A percentile compares a stretch with the other conserved stretches of the same genome.
Conservation (phyloP, 2,113 vertebrate species). For the Candoia aspera region DNA sequence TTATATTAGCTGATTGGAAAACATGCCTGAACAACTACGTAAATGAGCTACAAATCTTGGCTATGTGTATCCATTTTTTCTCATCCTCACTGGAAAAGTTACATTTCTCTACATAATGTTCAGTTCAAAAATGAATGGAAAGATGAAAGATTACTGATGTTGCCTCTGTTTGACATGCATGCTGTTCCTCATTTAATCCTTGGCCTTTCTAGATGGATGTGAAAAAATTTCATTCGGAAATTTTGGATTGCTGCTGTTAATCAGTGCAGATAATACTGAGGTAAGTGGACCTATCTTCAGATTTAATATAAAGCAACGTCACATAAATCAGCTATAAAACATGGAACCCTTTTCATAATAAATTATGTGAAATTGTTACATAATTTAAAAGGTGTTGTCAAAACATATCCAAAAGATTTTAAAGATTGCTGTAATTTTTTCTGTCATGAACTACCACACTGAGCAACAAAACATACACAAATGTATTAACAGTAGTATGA, state of each 20-base stretch:
- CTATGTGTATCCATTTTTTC: background rate
- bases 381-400: background rate
- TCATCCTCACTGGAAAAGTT: background rate
- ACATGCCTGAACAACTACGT: background rate
- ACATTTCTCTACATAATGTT: background rate
- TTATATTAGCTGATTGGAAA: background rate
- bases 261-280: background rate
- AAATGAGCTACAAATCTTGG: background rate
- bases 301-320: background rate
- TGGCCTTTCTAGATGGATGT: background rate
- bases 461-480: background rate
- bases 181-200: background rate
- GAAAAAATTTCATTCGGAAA: background rate
- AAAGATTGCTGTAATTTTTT: background rate
- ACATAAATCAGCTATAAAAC: background rate
- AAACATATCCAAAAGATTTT: background rate
- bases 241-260: background rate
- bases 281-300: background rate
- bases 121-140: background rate
- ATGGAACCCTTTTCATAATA: background rate
- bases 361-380: background rate
- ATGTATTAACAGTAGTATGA: background rate
- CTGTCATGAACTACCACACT: background rate
- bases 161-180: background rate
- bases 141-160: background rate